phyloP scores from a whole-genome alignment of 2,797 vertebrate genomes.

The Pterois miles region DNA sequence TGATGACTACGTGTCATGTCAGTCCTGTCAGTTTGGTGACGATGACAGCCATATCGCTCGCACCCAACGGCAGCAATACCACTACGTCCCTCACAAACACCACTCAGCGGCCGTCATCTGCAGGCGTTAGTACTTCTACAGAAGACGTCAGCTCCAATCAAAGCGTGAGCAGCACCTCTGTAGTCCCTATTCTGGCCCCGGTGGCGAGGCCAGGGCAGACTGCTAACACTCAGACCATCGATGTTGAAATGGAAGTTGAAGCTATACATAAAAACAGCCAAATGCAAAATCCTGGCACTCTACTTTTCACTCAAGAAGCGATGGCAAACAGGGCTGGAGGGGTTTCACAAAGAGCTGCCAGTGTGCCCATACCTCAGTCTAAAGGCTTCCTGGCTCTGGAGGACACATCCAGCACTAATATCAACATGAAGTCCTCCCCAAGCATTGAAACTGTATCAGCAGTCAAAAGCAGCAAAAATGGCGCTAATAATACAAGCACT shows the following conservation, averaged over 20 bases:
- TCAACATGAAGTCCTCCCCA: constrained; percentile 73
- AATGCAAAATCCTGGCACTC: constrained; percentile 77
- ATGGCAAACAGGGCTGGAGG: constrained; percentile 70
- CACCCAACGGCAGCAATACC: constrained; percentile 80
- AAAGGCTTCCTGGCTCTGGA: constrained; percentile 83
- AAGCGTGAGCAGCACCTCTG: constrained; percentile 87
- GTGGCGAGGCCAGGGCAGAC: constrained; percentile 75
- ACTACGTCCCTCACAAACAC: constrained; percentile 70
- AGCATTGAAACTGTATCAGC: constrained; percentile 72
- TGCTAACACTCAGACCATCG: constrained; percentile 73
- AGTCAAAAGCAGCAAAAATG: constrained; percentile 80
- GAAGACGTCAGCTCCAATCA: constrained; percentile 84
- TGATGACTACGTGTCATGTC: constrained; percentile 92
- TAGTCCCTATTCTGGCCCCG: constrained; percentile 86
- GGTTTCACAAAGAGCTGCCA: constrained; percentile 83
- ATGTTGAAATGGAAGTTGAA: constrained; percentile 93
- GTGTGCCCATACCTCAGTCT: constrained; percentile 83
- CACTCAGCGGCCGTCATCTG: constrained; percentile 85
- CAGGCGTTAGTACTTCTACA: constrained; percentile 71
- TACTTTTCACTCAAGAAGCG: constrained; percentile 69
- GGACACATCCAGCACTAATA: constrained; percentile 80
- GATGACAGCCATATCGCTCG: constrained; percentile 94
- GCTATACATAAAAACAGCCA: constrained; percentile 84
- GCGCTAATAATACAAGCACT: constrained; percentile 73
- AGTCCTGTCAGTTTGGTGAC: constrained; percentile 95